A percentile compares a stretch with the other conserved stretches of the same genome.
These are phyloP conservation scores for Cottus gobio DNA, from an alignment of 2,113 vertebrate genomes.

Conservation along the genomic window DNA sequence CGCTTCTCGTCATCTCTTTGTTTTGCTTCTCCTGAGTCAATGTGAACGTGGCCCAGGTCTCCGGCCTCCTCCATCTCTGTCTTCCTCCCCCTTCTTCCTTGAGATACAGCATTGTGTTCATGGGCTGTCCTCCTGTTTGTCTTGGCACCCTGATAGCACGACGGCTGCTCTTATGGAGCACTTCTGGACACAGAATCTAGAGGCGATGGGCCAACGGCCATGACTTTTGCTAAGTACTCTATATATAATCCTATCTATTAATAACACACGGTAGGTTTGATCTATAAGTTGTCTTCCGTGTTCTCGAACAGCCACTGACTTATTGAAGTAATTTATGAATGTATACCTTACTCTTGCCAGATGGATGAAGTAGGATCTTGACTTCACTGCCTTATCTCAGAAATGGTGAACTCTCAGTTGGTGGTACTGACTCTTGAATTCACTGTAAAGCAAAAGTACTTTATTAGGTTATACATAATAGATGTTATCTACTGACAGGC, in stretches of 20 bases:
- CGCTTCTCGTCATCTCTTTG: not conserved
- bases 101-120: conserved; percentile 53
- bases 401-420: not conserved
- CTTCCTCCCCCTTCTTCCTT: conserved; percentile 8
- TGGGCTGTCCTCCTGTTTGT: conserved; percentile 74
- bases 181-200: conserved; percentile 70
- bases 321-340: conserved; percentile 22
- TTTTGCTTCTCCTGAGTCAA: conserved; percentile 11
- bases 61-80: conserved; percentile 35
- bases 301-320: conserved; percentile 9
- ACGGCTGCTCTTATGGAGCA: conserved; percentile 61
- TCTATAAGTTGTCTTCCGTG: conserved; percentile 28
- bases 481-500: conserved; percentile 6
- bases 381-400: conserved; percentile 32
- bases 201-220: conserved; percentile 59
- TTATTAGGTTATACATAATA: not conserved
- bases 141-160: conserved; percentile 79
- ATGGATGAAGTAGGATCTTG: conserved; percentile 45
- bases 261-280: conserved; percentile 38
- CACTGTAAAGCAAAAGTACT: conserved; percentile 10
- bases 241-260: conserved; percentile 57
- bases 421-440: not conserved
- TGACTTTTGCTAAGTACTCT: conserved; percentile 46
- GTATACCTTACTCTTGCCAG: conserved; percentile 33
- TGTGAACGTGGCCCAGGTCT: conserved; percentile 4